Evolutionary conservation across 1,140 invertebrate genomes (phyloP), one percentile per base, ranked within the genome.

Genomic region (Schlechtendalia chinensis): DNA sequence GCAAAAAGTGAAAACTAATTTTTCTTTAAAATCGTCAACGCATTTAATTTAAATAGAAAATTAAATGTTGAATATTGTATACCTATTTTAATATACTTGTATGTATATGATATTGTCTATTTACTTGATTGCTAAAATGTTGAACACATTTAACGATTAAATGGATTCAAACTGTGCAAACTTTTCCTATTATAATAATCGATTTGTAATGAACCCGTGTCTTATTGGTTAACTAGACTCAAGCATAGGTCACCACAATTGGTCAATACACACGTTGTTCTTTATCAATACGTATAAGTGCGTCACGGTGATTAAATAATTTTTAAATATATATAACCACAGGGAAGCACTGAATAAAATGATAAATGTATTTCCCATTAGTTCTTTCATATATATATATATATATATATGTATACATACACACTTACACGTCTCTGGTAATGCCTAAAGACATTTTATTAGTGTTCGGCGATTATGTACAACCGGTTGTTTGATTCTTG

Each of bases 351-450:
- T 24, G 14, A 6, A 27, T 24, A 27, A 27, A 50, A 69, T 69
- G 45, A 69, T 50, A 69, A 69, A 69, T 69, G 67, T 27, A 69
- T 50, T 69, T 24, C 67, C 14, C 45, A 69, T 69, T 69, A 50
- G 67, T 16, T 27, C 22, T 2, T 17, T 19, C 8, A 39, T 8
- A 39, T 4, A 39, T 8, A 39, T 8, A n/a, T 10, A 47, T 17
- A 69, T 14, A 14, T 39, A 12, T 17, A n/a, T n/a, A n/a, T n/a
- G n/a, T n/a, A n/a, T n/a, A n/a, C n/a, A n/a, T n/a, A n/a, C n/a
- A n/a, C n/a, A n/a, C n/a, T n/a, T n/a, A n/a, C n/a, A n/a, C n/a
- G n/a, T n/a, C n/a, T n/a, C 22, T 69, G 22, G 67, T 47, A 69
- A 69, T n/a, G 39, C 45, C 24, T 24, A 8, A 17, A 69, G 67